Conservation (phyloP, 2,888 invertebrate species). For the Clivina fossor region DNA sequence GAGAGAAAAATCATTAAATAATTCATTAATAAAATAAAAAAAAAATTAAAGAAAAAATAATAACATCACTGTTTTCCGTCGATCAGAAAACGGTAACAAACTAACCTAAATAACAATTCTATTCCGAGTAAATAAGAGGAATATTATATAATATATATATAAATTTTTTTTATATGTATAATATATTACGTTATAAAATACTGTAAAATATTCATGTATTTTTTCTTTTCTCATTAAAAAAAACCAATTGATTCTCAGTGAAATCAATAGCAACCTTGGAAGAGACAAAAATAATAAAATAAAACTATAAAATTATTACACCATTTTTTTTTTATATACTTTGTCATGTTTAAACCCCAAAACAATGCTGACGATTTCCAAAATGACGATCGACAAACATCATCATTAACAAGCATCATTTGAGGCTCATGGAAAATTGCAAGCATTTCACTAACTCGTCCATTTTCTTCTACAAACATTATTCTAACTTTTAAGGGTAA, state of each 20-base stretch:
- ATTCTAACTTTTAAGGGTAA: slow-evolving; percentile 23
- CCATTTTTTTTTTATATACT: too few relatives aligned
- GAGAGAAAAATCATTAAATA: too few relatives aligned
- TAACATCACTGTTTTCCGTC: slow-evolving; percentile 21
- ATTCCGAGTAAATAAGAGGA: slow-evolving; percentile 23
- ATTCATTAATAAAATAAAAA: too few relatives aligned
- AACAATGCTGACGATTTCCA: neutral
- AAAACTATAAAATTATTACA: too few relatives aligned
- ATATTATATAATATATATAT: slow-evolving; percentile 15
- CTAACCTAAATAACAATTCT: slow-evolving; percentile 18
- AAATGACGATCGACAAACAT: too few relatives aligned
- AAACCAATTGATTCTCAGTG: slow-evolving; percentile 1
- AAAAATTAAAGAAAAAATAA: slow-evolving; percentile 17
- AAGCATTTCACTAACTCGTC: slow-evolving; percentile 22
- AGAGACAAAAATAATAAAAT: slow-evolving; percentile 17
- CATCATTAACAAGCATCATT: too few relatives aligned
- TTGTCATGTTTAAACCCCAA: neutral
- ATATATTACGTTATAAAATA: slow-evolving; percentile 30
- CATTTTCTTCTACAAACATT: too few relatives aligned
- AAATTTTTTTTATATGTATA: too few relatives aligned
- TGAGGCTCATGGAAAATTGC: slow-evolving; percentile 13
- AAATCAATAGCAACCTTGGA: slow-evolving; percentile 23
- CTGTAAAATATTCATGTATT: slow-evolving; percentile 27
- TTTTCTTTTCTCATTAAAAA: slow-evolving; percentile 5
- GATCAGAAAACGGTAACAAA: slow-evolving; percentile 8